A percentile compares a stretch with the other conserved stretches of the same genome.
These are phyloP conservation scores for Aphidius ervi DNA, from an alignment of 1,140 invertebrate genomes.

Conservation along the genomic window DNA sequence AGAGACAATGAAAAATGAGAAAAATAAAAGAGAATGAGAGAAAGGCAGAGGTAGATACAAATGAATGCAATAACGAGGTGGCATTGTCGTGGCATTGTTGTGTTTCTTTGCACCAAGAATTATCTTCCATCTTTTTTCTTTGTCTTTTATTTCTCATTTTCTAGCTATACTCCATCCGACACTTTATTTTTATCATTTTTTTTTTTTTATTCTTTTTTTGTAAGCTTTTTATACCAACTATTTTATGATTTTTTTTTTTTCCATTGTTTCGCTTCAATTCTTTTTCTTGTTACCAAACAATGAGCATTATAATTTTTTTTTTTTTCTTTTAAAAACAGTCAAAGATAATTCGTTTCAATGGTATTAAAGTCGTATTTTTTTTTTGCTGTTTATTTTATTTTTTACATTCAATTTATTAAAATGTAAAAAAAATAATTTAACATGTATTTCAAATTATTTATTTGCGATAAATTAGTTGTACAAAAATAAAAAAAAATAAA, in stretches of 20 bases:
- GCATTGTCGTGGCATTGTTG: constrained; percentile 31
- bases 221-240: background rate
- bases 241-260: constrained; percentile 4
- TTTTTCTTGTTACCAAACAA: background rate
- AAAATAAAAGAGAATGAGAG: constrained; percentile 17
- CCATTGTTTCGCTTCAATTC: background rate
- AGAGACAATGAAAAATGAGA: constrained; percentile 11
- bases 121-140: constrained; percentile 28
- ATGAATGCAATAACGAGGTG: constrained; percentile 35
- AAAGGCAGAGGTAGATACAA: constrained; percentile 19
- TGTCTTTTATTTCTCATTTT: constrained; percentile 10
- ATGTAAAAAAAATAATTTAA: too few relatives aligned
- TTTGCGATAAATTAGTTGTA: too few relatives aligned
- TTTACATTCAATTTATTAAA: too few relatives aligned
- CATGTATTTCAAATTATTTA: too few relatives aligned
- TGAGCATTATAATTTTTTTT: constrained; percentile 10
- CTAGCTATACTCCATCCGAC: background rate
- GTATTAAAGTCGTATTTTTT: too few relatives aligned
- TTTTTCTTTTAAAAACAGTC: too few relatives aligned
- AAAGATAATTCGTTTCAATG: too few relatives aligned
- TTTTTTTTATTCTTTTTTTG: background rate
- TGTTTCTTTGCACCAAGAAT: constrained; percentile 30
- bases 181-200: background rate
- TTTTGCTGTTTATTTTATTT: too few relatives aligned
- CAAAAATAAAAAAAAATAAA: background rate